These are phyloP conservation scores for Scaptomyza flava DNA, from an alignment of 2,888 invertebrate genomes.

Conservation along the genomic window DNA sequence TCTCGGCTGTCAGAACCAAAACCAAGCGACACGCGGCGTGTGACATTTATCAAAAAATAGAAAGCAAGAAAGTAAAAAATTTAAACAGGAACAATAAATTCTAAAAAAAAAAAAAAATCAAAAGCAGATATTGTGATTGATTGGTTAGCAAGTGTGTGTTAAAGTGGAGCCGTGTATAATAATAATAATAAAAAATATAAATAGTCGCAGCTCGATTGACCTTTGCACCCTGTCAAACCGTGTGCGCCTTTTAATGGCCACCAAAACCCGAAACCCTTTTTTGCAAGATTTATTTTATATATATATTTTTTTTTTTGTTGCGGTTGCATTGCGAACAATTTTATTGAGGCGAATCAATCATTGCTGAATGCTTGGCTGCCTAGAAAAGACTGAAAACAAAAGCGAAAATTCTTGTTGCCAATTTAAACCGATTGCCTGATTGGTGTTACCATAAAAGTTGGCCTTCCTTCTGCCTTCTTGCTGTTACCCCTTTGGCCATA, in stretches of 20 bases:
- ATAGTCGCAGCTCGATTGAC: conserved; percentile 16
- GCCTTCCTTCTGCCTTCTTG: neutral
- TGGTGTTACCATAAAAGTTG: conserved; percentile 50
- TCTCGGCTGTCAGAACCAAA: conserved; percentile 34
- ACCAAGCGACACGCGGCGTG: conserved; percentile 70
- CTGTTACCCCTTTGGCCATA: conserved; percentile 29
- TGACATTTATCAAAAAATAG: conserved; percentile 72
- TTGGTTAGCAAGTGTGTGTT: conserved; percentile 53
- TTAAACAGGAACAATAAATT: neutral
- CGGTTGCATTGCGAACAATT: conserved; percentile 28
- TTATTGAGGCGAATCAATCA: conserved; percentile 68
- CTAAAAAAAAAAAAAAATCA: neutral
- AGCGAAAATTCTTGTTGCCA: conserved; percentile 49
- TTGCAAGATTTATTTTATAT: conserved; percentile 4
- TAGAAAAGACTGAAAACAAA: conserved; percentile 38
- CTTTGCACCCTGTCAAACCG: conserved; percentile 34
- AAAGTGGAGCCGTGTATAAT: neutral
- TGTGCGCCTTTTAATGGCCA: conserved; percentile 41
- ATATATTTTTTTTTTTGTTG: neutral
- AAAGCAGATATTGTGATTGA: conserved; percentile 70
- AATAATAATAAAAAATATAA: conserved; percentile 15
- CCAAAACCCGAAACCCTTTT: conserved; percentile 56
- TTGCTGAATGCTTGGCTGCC: conserved; percentile 31
- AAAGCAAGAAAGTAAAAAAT: conserved; percentile 4
- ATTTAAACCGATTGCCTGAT: conserved; percentile 46